phyloP scores from a whole-genome alignment of 2,888 invertebrate genomes.

The Pterobdella sp. region DNA sequence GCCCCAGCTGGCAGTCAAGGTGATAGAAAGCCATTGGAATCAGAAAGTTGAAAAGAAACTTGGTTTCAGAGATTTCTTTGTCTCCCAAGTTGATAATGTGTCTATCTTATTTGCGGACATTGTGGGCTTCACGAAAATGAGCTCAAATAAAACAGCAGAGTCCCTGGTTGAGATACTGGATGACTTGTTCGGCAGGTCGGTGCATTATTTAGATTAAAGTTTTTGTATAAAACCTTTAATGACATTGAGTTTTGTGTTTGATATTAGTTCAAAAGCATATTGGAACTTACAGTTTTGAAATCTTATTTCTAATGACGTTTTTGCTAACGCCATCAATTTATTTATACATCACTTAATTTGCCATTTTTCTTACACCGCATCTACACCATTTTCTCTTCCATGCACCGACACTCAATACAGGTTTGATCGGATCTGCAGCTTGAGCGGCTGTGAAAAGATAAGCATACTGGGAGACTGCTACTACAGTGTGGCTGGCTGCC shows the following conservation, averaged over 20 bases:
- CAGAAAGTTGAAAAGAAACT: background rate
- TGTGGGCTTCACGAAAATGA: slow-evolving; percentile 94
- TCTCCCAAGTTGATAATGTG: slow-evolving; percentile 90
- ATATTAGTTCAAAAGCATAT: no score
- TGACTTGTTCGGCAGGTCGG: slow-evolving; percentile 83
- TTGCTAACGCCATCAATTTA: no score
- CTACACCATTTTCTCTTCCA: no score
- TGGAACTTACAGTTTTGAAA: no score
- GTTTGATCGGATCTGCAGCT: slow-evolving; percentile 79
- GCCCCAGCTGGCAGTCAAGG: slow-evolving; percentile 68
- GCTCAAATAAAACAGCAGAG: slow-evolving; percentile 89
- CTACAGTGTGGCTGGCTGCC: slow-evolving; percentile 81
- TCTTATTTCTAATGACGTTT: no score
- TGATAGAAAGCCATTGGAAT: slow-evolving; percentile 38
- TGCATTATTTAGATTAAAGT: no score
- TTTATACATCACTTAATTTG: no score
- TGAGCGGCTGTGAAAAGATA: slow-evolving; percentile 89
- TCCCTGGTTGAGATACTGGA: slow-evolving; percentile 88
- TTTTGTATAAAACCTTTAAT: no score
- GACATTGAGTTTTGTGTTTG: no score
- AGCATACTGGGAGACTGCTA: slow-evolving; percentile 88
- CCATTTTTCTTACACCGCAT: no score
- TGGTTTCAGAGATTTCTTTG: slow-evolving; percentile 84
- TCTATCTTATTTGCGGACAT: slow-evolving; percentile 95
- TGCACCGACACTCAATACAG: slow-evolving; percentile 49